Base-by-base conservation (phyloP, 2,113 vertebrate genomes). In the Crotalus tigris region DNA sequence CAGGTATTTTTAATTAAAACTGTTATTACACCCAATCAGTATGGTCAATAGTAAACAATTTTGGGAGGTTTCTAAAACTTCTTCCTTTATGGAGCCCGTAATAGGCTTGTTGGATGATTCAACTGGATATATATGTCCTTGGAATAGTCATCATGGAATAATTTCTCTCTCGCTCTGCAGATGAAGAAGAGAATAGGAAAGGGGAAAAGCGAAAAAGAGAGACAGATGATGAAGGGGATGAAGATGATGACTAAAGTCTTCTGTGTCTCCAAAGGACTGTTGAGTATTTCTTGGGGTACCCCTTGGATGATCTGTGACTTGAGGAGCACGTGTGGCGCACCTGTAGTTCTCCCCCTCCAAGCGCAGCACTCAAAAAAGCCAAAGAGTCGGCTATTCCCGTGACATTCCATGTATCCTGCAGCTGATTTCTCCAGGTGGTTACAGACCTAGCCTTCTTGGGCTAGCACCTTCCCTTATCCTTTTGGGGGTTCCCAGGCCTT, bases 121-220 rank as follows among this genome's bases (percentile, higher is more conserved):
- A 33, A 33, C 51, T 81, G 33, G 17, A 21, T 12, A 12, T 89
- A 29, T 89, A 29, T 26, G 1, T 13, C 29, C 5, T 49, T 29
- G 49, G 5, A 7, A 53, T 17, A 86, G n/a, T 86, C 55, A n/a
- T 64, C 26, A 64, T 9, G 49, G 85, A 26, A 75, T 8, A 10
- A 24, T 85, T 53, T 93, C 92, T 90, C 91, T 15, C 33, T 90
- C 7, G 9, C 89, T 93, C 4, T 93, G 29, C 93, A 98, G 98
- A 98, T 94, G 98, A 98, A 94, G 98, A 98, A 93, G 94, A 97
- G 81, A 96, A 94, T 3, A 97, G 95, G 59, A 98, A 98, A 97
- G 99, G 98, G 13, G 98, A 99, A 95, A 99, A 99, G 97, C 98
- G 98, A 95, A 99, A 99, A 98, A 97, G 98, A 97, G 98, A 98